phyloP scores from a whole-genome alignment of 2,888 invertebrate species.

The Lycaena phlaeas region DNA sequence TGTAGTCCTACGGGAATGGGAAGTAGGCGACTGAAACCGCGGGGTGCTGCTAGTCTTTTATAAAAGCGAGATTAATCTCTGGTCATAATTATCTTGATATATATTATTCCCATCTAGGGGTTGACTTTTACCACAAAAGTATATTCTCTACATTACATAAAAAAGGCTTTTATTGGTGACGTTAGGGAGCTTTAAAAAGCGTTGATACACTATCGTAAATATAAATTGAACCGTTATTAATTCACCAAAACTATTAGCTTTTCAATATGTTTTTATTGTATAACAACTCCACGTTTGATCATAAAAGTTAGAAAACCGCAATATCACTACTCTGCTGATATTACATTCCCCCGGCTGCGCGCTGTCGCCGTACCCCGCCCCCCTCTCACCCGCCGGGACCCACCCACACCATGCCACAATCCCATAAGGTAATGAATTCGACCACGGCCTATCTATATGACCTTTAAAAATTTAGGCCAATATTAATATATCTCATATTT shows the following conservation, averaged over 20 bases:
- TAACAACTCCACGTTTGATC: constrained; percentile 36
- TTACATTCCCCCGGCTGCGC: constrained; percentile 45
- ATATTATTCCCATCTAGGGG: too few species aligned
- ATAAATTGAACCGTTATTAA: constrained; percentile 1
- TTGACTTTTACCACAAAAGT: too few species aligned
- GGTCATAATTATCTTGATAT: too few species aligned
- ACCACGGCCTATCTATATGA: constrained; percentile 54
- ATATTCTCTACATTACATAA: too few species aligned
- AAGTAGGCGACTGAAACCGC: too few species aligned
- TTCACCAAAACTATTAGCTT: constrained; percentile 14
- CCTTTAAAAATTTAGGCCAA: constrained; percentile 60
- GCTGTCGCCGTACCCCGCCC: constrained; percentile 52
- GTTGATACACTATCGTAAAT: background rate
- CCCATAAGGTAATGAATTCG: constrained; percentile 63
- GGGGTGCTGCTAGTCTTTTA: too few species aligned
- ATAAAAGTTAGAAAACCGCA: constrained; percentile 58
- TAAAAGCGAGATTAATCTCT: too few species aligned
- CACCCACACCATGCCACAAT: constrained; percentile 30
- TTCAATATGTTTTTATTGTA: constrained; percentile 28
- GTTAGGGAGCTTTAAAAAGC: too few species aligned
- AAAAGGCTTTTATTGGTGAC: too few species aligned
- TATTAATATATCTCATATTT: constrained; percentile 27
- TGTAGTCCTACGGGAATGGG: too few species aligned
- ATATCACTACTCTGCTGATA: constrained; percentile 64
- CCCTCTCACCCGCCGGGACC: constrained; percentile 23